These are phyloP conservation scores for Pseudomyrmex flavicornis DNA, from an alignment of 1,140 invertebrate species.

Conservation along the genomic window DNA sequence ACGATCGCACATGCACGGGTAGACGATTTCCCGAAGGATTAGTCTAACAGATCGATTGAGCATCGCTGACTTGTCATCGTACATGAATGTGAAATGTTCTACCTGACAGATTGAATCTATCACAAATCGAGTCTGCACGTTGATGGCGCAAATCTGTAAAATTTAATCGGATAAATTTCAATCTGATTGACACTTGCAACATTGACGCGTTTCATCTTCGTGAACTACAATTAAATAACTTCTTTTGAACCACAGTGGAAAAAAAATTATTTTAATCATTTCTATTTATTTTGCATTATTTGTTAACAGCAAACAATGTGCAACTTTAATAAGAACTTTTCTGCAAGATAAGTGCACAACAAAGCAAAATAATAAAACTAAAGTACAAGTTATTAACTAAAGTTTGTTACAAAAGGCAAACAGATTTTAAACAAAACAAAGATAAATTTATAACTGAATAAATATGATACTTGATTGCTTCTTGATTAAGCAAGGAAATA, in stretches of 20 bases:
- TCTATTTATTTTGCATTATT: not conserved
- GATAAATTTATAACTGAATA: not conserved
- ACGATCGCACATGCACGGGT: not conserved
- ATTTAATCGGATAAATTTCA: constrained; percentile 46
- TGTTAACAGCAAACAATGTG: not conserved
- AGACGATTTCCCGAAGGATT: constrained; percentile 24
- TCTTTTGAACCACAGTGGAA: not conserved
- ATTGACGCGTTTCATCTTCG: constrained; percentile 1
- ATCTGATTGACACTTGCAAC: not conserved
- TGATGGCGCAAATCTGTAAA: constrained; percentile 51
- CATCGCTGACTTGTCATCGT: constrained; percentile 48
- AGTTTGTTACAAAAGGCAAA: not conserved
- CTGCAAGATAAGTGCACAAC: not conserved
- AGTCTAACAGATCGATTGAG: constrained; percentile 12
- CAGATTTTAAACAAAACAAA: not conserved
- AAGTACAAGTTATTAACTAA: not conserved
- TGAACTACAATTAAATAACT: not conserved
- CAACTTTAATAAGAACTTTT: not conserved
- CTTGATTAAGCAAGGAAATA: not conserved
- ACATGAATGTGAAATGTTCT: constrained; percentile 28
- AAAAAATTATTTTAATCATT: not conserved
- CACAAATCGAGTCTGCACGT: not conserved
- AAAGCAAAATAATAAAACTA: constrained; percentile 3
- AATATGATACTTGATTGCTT: not conserved
- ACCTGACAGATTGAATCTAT: constrained; percentile 39